A percentile compares a stretch with the other conserved stretches of the same genome.
phyloP scores from a whole-genome alignment of 2,113 vertebrate species.

The Acanthisitta chloris region DNA sequence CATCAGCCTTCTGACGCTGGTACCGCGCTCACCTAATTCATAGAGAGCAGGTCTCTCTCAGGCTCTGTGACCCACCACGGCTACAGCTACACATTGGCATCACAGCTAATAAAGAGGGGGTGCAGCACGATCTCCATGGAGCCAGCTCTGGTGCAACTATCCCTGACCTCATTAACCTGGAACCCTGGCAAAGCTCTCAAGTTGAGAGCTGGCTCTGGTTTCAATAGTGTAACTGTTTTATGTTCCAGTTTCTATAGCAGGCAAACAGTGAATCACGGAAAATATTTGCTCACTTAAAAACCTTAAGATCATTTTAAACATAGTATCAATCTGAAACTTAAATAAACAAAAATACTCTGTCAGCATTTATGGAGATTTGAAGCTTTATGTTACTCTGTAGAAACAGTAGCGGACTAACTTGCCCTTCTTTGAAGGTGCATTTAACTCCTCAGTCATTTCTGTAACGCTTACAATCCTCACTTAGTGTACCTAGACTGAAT shows the following conservation, averaged over 20 bases:
- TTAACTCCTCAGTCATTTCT: neutral
- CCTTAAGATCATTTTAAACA: neutral
- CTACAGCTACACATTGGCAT: neutral
- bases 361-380: neutral
- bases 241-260: neutral
- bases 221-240: neutral
- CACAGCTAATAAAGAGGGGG: neutral
- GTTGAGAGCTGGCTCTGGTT: neutral
- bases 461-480: neutral
- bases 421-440: neutral
- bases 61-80: neutral
- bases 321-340: neutral
- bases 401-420: neutral
- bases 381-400: neutral
- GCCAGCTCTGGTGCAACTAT: neutral
- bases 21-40: neutral
- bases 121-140: neutral
- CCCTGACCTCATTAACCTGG: neutral
- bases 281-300: neutral
- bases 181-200: neutral
- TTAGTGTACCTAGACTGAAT: neutral
- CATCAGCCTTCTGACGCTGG: neutral
- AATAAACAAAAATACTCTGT: neutral
- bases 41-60: neutral
- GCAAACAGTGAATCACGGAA: neutral